Conservation (phyloP, 2,113 vertebrate species). For the Cryptoleucopteryx plumbea region DNA sequence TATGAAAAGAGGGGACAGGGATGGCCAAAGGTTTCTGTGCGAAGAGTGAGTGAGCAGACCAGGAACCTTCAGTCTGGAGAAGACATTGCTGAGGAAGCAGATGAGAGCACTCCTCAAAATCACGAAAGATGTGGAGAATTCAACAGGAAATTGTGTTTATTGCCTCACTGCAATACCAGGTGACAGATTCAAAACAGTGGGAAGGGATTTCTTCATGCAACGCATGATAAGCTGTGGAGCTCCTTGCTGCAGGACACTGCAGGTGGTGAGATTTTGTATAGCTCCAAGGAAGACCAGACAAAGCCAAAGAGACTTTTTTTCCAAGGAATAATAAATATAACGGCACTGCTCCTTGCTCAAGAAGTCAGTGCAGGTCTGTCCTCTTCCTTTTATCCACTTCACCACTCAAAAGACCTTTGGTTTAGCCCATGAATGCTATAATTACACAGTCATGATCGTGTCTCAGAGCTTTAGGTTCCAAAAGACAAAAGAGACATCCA, state of each 20-base stretch:
- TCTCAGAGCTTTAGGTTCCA: background rate
- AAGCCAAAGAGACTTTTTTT: background rate
- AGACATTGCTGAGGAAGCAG: background rate
- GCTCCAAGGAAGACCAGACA: background rate
- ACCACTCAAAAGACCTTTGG: background rate
- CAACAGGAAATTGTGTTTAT: background rate
- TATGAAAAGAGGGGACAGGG: background rate
- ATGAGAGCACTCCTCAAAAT: background rate
- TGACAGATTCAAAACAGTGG: background rate
- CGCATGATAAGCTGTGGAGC: background rate
- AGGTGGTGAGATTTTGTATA: background rate
- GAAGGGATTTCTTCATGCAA: background rate
- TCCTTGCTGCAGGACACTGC: background rate
- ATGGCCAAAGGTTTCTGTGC: background rate
- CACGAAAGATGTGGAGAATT: background rate
- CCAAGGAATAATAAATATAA: background rate
- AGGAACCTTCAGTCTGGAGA: background rate
- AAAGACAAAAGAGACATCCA: background rate
- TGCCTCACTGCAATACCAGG: background rate
- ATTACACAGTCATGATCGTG: too few relatives aligned
- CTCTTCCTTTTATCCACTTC: background rate
- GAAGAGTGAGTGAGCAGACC: background rate
- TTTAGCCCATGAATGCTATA: background rate
- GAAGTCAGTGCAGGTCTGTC: background rate
- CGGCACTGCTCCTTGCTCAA: rapidly evolving